phyloP scores from a whole-genome alignment of 2,888 invertebrate genomes.

The Pomacea canaliculata region DNA sequence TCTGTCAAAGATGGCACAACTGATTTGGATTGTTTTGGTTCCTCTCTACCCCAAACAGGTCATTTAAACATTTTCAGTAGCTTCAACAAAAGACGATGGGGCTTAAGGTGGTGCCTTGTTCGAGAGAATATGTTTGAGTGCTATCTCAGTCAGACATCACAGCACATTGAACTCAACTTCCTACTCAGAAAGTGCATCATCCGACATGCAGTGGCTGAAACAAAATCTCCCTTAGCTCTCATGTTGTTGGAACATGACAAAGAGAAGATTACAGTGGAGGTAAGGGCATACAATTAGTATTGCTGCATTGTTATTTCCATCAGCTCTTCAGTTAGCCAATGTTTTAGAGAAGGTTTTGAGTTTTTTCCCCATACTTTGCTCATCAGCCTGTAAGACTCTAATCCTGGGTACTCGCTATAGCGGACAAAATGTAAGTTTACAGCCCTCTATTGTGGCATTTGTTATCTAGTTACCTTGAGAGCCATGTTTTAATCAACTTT shows the following conservation, averaged over 20 bases:
- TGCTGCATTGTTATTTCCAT: not conserved
- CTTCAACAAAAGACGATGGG: constrained; percentile 59
- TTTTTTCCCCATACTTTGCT: too few relatives aligned
- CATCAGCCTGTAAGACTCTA: too few relatives aligned
- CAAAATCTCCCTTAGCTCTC: constrained; percentile 56
- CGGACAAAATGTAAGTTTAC: too few relatives aligned
- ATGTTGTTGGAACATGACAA: constrained; percentile 51
- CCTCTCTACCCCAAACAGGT: constrained; percentile 37
- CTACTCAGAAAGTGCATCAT: constrained; percentile 49
- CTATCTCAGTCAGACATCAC: constrained; percentile 45
- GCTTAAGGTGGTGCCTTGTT: constrained; percentile 58
- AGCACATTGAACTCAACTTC: constrained; percentile 56
- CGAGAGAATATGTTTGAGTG: constrained; percentile 58
- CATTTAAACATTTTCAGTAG: constrained; percentile 58
- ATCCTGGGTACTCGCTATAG: too few relatives aligned
- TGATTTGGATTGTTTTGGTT: too few relatives aligned
- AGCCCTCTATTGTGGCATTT: too few relatives aligned
- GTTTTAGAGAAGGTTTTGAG: too few relatives aligned
- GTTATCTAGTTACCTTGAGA: too few relatives aligned
- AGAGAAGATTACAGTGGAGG: constrained; percentile 61
- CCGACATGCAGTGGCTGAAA: constrained; percentile 51
- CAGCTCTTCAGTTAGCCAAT: too few relatives aligned
- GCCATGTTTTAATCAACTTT: too few relatives aligned
- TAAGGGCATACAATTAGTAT: constrained; percentile 26
- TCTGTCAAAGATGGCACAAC: too few relatives aligned